Evolutionary conservation across 2,113 vertebrate genomes (phyloP), one percentile per base, ranked within the genome.

Genomic region (Ochotona curzoniae): DNA sequence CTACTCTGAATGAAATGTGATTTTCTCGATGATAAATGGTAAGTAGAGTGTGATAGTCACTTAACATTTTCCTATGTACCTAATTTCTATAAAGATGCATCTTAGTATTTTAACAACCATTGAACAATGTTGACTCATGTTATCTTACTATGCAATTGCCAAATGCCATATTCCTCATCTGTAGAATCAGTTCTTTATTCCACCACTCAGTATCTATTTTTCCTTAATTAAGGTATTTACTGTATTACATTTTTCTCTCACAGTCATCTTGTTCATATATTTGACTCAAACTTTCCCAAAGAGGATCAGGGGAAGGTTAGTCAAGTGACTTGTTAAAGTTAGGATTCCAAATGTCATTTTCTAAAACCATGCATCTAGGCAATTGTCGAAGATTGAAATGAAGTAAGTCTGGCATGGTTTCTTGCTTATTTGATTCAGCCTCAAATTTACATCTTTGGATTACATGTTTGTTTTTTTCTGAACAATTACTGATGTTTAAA

Each of bases 231-330:
- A 76, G 32, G 23, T 60, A 35, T 25, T 28, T 73, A 26, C 54
- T 67, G 71, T 71, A 25, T 75, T 75, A 71, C 23, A 30, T 81
- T 71, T 73, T 91, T 87, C 64, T 80, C 32, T 74, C 35, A n/a
- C 9, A 70, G 30, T 86, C 51, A 78, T 81, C 20, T 69, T 84
- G 51, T 66, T 83, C 63, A 84, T 10, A 57, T 60, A 15, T 82
- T 81, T 92, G 74, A 93, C 47, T 88, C 85, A 93, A 73, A 82
- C 15, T 64, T 54, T 38, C 80, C 49, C n/a, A 71, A 63, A 83
- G 78, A 32, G 73, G 57, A 78, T 35, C 73, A 51, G 26, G 66
- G 64, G 78, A 81, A 94, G 30, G 12, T 35, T 82, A 18, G 1
- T n/a, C 32, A 67, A 63, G 75, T 83, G 60, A 69, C 28, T 69